These are phyloP conservation scores for Ceratina calcarata DNA, from an alignment of 1,140 invertebrate species.

Conservation along the genomic window DNA sequence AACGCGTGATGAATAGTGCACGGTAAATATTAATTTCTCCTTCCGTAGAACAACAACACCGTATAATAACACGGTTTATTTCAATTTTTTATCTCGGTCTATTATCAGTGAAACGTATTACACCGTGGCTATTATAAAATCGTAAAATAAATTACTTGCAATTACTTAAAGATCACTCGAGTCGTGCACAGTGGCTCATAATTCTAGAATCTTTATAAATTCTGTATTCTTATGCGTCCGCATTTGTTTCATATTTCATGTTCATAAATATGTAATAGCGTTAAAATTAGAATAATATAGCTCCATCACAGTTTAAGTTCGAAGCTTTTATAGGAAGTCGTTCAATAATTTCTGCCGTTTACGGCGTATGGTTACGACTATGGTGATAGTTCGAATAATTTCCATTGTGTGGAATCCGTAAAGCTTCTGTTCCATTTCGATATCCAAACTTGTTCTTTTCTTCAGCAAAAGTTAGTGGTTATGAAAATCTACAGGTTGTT, in stretches of 20 bases:
- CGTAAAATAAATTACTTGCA: too few relatives aligned
- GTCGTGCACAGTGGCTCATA: too few relatives aligned
- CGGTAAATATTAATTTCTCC: background rate
- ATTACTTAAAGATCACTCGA: too few relatives aligned
- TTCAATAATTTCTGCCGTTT: conserved; percentile 15
- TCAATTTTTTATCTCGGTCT: too few relatives aligned
- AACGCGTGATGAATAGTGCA: background rate
- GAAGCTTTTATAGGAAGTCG: conserved; percentile 13
- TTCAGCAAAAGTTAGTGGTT: background rate
- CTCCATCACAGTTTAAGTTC: background rate
- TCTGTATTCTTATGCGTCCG: too few relatives aligned
- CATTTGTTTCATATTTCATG: background rate
- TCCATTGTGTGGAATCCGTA: background rate
- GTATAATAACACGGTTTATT: too few relatives aligned
- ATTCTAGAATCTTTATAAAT: too few relatives aligned
- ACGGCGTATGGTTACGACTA: background rate
- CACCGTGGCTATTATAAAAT: too few relatives aligned
- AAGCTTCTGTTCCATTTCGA: background rate
- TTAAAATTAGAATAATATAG: background rate
- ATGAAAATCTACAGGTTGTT: too few relatives aligned
- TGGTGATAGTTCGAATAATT: conserved; percentile 12
- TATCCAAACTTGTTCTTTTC: background rate
- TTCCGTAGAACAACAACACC: background rate
- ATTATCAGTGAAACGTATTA: too few relatives aligned
- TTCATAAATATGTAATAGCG: background rate